A percentile compares a stretch with the other conserved stretches of the same genome.
Evolutionary conservation across 2,797 vertebrate species (phyloP).

Genomic region (Phrynocephalus vlangalii): DNA sequence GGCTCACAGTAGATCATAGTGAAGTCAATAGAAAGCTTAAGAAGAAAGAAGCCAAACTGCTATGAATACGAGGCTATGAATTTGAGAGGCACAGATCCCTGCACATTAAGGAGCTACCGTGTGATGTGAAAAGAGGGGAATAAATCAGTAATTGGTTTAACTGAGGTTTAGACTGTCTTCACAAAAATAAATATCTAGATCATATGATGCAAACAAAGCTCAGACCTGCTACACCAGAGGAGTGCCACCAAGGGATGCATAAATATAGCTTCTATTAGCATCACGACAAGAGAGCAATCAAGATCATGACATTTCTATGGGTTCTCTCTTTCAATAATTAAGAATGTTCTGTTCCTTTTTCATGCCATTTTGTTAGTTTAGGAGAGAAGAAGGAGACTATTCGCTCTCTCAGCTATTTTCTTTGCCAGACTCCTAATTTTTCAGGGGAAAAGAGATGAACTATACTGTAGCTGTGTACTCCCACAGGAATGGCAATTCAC

Average conservation of each 20-base stretch:
- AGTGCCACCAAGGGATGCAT: neutral
- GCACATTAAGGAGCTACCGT: neutral
- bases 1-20: neutral
- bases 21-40: neutral
- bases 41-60: neutral
- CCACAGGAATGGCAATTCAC: too few relatives aligned
- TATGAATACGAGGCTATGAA: neutral
- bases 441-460: too few relatives aligned
- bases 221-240: neutral
- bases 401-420: too few relatives aligned
- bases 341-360: neutral
- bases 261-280: neutral
- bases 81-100: neutral
- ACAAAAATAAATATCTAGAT: neutral
- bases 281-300: neutral
- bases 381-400: too few relatives aligned
- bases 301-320: neutral
- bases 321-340: neutral
- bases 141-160: slow-evolving; percentile 26
- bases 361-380: neutral
- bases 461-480: too few relatives aligned
- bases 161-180: neutral
- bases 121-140: neutral
- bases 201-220: neutral
- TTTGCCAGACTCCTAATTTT: too few relatives aligned